Conservation (phyloP, 2,888 invertebrate genomes). For the Sepiola atlantica region DNA sequence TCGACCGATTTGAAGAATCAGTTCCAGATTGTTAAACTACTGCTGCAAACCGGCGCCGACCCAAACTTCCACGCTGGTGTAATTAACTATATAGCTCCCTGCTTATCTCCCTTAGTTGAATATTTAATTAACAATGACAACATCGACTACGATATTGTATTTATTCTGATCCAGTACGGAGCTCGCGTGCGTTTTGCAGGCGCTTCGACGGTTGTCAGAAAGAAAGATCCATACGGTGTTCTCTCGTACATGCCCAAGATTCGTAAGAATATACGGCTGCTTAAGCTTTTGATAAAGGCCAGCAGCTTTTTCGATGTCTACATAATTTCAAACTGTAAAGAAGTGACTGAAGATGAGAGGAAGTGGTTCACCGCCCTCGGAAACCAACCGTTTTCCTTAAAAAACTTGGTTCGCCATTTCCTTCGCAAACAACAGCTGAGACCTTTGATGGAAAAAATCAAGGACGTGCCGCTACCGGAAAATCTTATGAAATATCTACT, state of each 20-base stretch:
- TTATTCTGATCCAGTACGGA: slow-evolving; percentile 84
- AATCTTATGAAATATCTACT: slow-evolving; percentile 63
- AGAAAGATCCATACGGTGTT: slow-evolving; percentile 84
- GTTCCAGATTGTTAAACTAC: slow-evolving; percentile 61
- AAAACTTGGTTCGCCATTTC: slow-evolving; percentile 57
- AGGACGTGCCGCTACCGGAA: slow-evolving; percentile 61
- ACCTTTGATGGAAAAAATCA: slow-evolving; percentile 55
- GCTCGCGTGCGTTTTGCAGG: slow-evolving; percentile 78
- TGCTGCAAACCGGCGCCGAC: slow-evolving; percentile 68
- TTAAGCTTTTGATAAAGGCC: slow-evolving; percentile 82
- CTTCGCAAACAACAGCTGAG: slow-evolving; percentile 54
- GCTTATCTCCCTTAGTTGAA: slow-evolving; percentile 86
- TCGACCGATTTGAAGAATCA: slow-evolving; percentile 65
- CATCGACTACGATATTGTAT: slow-evolving; percentile 81
- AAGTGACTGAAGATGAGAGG: slow-evolving; percentile 81
- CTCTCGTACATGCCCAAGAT: slow-evolving; percentile 85
- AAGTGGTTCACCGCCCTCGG: slow-evolving; percentile 78
- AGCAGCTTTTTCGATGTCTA: slow-evolving; percentile 86
- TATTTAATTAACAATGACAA: slow-evolving; percentile 81
- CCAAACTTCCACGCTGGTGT: slow-evolving; percentile 77
- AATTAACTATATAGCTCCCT: slow-evolving; percentile 78
- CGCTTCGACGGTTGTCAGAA: slow-evolving; percentile 63
- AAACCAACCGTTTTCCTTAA: slow-evolving; percentile 58
- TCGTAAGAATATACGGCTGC: slow-evolving; percentile 78
- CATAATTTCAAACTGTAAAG: slow-evolving; percentile 84